Conservation (phyloP, 2,888 invertebrate genomes). For the Venusia cambrica region DNA sequence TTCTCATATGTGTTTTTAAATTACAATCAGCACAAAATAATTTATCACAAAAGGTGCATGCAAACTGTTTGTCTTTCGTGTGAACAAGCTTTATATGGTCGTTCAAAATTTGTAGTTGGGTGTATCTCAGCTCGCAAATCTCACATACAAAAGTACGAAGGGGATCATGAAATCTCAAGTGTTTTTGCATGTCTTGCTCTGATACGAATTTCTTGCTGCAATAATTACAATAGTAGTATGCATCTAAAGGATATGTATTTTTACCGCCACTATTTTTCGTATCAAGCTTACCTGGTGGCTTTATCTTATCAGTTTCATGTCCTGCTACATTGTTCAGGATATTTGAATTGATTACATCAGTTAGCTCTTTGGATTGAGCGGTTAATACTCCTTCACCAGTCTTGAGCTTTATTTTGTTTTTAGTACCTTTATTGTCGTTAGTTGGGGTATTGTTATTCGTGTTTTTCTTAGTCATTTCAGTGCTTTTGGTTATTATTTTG, state of each 20-base stretch:
- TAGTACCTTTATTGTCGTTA: background rate
- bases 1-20: too few species aligned
- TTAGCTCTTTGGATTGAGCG: background rate
- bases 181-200: constrained; percentile 13
- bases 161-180: constrained; percentile 18
- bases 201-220: constrained; percentile 14
- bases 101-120: too few species aligned
- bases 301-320: background rate
- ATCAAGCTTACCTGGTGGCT: too few species aligned
- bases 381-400: too few species aligned
- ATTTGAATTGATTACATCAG: background rate
- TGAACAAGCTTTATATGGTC: too few species aligned
- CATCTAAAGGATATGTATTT: too few species aligned
- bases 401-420: background rate
- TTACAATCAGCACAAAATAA: too few species aligned
- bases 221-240: constrained; percentile 13
- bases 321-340: background rate
- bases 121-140: constrained; percentile 13
- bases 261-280: too few species aligned
- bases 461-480: background rate
- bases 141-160: constrained; percentile 15
- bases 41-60: too few species aligned
- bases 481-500: background rate
- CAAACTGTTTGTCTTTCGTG: too few species aligned
- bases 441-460: background rate